Evolutionary conservation across 1,140 invertebrate species (phyloP).

Genomic region (Magallana ariakensis): DNA sequence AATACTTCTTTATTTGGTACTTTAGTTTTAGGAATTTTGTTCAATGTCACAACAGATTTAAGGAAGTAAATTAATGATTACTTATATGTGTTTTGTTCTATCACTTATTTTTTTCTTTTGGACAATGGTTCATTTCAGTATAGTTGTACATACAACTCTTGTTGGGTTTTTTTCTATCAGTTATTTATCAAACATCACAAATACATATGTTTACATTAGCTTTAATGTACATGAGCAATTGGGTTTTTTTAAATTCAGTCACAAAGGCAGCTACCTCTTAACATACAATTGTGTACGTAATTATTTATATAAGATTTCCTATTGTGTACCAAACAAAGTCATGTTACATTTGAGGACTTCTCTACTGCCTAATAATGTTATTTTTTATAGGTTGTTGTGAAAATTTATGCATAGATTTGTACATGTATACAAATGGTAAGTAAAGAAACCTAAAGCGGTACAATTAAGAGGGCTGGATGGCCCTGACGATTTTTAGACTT

Average conservation of each 20-base stretch:
- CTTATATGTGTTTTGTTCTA: background rate
- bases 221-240: background rate
- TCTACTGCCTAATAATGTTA: background rate
- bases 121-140: background rate
- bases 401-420: background rate
- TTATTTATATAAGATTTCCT: background rate
- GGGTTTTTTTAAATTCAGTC: background rate
- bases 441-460: too few species aligned
- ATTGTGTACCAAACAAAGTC: background rate
- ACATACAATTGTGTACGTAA: background rate
- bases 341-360: background rate
- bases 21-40: too few species aligned
- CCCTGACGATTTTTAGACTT: too few species aligned
- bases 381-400: background rate
- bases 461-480: too few species aligned
- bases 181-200: background rate
- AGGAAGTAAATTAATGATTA: too few species aligned
- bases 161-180: background rate
- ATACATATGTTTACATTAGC: background rate
- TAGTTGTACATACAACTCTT: background rate
- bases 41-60: too few species aligned
- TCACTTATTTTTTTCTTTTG: background rate
- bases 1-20: too few species aligned
- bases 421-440: background rate
- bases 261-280: constrained; percentile 1